These are phyloP conservation scores for Arbacia lixula DNA, from an alignment of 53 echinoderm and acorn worm genomes.

Conservation along the genomic window DNA sequence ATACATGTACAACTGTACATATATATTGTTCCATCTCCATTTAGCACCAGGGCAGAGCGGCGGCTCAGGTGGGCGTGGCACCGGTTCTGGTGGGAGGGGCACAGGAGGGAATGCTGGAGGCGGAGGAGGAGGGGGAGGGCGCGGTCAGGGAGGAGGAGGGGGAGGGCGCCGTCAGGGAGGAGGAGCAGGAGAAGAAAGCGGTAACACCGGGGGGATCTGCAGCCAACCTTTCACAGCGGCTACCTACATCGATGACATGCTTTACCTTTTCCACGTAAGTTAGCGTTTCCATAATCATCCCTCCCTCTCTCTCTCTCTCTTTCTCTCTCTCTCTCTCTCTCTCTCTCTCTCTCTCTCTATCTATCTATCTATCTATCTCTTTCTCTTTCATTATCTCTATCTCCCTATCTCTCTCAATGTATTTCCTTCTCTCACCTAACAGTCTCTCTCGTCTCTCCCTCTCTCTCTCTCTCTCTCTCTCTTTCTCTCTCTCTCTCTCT, in stretches of 20 bases:
- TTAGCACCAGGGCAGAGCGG: no score
- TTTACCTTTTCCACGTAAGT: slow-evolving; percentile 36
- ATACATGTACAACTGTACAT: background rate
- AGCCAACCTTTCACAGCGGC: slow-evolving; percentile 14
- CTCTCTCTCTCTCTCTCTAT: no score
- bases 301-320: background rate
- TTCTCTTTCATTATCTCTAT: background rate
- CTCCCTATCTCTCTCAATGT: background rate
- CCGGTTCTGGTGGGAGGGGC: no score
- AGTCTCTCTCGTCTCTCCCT: background rate
- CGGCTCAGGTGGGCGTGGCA: background rate
- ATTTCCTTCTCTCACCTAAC: no score
- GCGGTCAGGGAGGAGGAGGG: background rate
- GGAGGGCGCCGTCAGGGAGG: background rate
- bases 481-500: background rate
- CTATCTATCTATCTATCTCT: no score
- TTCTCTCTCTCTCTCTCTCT: no score
- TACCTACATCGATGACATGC: slow-evolving; percentile 17
- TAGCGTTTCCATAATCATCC: background rate
- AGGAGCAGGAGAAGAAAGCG: background rate
- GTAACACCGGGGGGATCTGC: background rate
- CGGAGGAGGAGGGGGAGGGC: no score
- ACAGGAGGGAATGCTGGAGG: no score
- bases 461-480: background rate
- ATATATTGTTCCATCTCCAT: no score